Evolutionary conservation across 2,797 vertebrate genomes (phyloP), one percentile per base, ranked within the genome.

Genomic region (Trachurus trachurus): DNA sequence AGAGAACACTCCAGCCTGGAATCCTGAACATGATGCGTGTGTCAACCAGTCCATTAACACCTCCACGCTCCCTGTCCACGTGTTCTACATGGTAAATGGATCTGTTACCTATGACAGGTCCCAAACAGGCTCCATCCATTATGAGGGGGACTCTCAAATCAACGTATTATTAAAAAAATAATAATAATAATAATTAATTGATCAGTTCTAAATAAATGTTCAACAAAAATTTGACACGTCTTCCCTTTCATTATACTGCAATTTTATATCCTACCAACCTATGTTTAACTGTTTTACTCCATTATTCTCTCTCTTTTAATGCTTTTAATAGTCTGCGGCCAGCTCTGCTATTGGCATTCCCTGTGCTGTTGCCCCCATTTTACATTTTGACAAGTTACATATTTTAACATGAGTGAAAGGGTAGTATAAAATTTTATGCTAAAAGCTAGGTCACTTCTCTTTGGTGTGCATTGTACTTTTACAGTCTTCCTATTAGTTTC

Each of bases 11-110:
- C 83, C 75, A 92, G 86, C 68, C 88, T 88, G 93, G 93, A 94
- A 94, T 95, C 91, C 87, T 81, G 86, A 89, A 92, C 91, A 91
- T 71, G 89, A 92, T 87, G 83, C 85, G 78, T 83, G 90, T 93
- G 92, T 96, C 93, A 93, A 86, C 86, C 90, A 87, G 88, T 92
- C 93, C 86, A 93, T 95, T 94, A 94, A 92, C 94, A 93, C 93
- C 90, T 88, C 84, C 22, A 68, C 77, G 39, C 29, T 62, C 73
- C 80, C 77, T 34, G 72, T 80, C 74, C 71, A 78, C 68, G 53
- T 86, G 86, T 78, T 66, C 53, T 66, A 61, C 34, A 83, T 76
- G 81, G 88, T 86, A 87, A 87, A 83, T 78, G 66, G 74, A 83
- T 87, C 75, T 57, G 58, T 71, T 82, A 68, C 62, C 67, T 66